Conservation (phyloP, 2,888 invertebrate species). For the Phortica magna region DNA sequence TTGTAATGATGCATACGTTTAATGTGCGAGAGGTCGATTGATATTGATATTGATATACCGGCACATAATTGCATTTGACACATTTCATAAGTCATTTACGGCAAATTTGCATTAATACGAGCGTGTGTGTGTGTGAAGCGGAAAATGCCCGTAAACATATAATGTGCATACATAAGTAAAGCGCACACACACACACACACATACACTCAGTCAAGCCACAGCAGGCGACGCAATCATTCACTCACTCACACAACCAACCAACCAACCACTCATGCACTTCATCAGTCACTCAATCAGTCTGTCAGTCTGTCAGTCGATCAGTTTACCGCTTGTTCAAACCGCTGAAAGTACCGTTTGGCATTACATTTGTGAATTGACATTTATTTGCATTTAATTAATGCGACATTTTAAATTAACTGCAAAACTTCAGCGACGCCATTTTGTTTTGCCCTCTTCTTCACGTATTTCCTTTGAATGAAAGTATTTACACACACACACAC, state of each 20-base stretch:
- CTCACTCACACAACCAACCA: no score
- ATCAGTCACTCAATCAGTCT: background rate
- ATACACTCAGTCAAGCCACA: background rate
- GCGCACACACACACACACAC: background rate
- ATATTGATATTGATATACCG: conserved; percentile 26
- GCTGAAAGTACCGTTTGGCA: background rate
- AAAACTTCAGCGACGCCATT: conserved; percentile 27
- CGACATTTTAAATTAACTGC: conserved; percentile 66
- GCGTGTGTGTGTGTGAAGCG: background rate
- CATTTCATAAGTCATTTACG: conserved; percentile 56
- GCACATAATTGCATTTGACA: conserved; percentile 55
- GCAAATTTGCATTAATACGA: conserved; percentile 25
- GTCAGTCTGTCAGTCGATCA: background rate
- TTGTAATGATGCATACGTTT: conserved; percentile 7
- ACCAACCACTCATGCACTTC: conserved; percentile 24
- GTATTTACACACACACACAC: background rate
- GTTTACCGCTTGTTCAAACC: background rate
- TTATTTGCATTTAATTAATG: conserved; percentile 69
- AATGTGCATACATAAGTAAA: no score
- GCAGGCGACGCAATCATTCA: background rate
- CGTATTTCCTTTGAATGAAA: background rate
- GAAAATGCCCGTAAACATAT: no score
- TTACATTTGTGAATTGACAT: conserved; percentile 50
- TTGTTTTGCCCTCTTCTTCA: background rate
- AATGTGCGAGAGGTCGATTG: conserved; percentile 8